These are phyloP conservation scores for Conomelus anceps DNA, from an alignment of 2,888 invertebrate genomes.

Conservation along the genomic window DNA sequence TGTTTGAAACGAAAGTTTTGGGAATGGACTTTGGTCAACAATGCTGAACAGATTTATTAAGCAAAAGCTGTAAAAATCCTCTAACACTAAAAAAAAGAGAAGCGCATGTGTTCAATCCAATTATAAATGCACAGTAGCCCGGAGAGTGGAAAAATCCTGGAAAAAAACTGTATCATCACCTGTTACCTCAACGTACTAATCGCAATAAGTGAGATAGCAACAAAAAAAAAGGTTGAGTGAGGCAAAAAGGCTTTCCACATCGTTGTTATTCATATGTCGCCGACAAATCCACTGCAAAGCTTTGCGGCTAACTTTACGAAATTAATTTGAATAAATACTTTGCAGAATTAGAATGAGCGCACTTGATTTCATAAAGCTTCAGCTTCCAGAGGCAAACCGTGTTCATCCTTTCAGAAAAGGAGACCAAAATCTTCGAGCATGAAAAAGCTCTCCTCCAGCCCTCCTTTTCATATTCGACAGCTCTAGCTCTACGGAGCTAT, in stretches of 20 bases:
- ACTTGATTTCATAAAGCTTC: background rate
- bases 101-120: background rate
- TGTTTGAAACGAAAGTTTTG: too few relatives aligned
- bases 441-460: background rate
- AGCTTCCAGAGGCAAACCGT: background rate
- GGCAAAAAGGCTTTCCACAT: background rate
- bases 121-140: background rate
- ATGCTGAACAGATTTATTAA: background rate
- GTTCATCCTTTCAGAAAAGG: background rate
- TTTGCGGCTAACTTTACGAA: background rate
- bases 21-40: background rate
- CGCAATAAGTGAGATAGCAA: background rate
- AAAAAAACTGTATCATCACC: background rate
- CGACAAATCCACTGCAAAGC: background rate
- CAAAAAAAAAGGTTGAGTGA: background rate
- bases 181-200: background rate
- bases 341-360: background rate
- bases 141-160: background rate
- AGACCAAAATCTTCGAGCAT: background rate
- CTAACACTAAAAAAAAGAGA: background rate
- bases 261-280: background rate
- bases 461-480: background rate
- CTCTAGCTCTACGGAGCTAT: background rate
- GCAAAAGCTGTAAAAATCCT: background rate
- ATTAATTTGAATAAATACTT: background rate